A percentile compares a stretch with the other conserved stretches of the same genome.
Conservation (phyloP, 2,888 invertebrate species). For the Apodemia mormo region DNA sequence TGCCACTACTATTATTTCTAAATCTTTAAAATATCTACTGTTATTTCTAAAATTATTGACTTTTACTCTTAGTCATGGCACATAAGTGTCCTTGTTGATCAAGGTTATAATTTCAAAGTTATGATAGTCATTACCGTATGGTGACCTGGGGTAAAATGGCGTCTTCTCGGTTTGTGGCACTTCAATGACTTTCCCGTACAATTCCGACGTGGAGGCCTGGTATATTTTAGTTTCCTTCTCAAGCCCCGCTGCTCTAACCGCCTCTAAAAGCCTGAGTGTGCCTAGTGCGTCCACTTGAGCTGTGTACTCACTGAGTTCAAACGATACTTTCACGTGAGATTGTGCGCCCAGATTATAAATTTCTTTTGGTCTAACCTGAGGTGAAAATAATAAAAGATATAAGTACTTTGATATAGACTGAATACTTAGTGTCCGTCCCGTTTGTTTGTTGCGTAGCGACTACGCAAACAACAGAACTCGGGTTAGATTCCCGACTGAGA, state of each 20-base stretch:
- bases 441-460: too few species aligned
- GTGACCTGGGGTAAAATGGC: slow-evolving; percentile 97
- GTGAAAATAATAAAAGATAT: slow-evolving; percentile 24
- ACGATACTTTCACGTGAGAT: slow-evolving; percentile 99
- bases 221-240: slow-evolving; percentile 92
- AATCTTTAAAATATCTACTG: too few species aligned
- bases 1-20: too few species aligned
- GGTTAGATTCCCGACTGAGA: too few species aligned
- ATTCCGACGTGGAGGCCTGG: slow-evolving; percentile 97
- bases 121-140: slow-evolving; percentile 88
- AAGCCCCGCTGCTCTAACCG: slow-evolving; percentile 93
- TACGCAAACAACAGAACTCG: too few species aligned
- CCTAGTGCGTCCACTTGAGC: slow-evolving; percentile 99
- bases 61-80: too few species aligned
- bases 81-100: too few species aligned
- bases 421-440: too few species aligned
- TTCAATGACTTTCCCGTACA: slow-evolving; percentile 96
- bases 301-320: slow-evolving; percentile 99
- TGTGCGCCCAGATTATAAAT: slow-evolving; percentile 99
- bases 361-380: slow-evolving; percentile 89
- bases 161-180: slow-evolving; percentile 97
- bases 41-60: too few species aligned
- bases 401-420: too few species aligned
- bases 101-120: too few species aligned
- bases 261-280: slow-evolving; percentile 93